Evolutionary conservation across 2,113 vertebrate genomes (phyloP).

Genomic region (Bambusicola thoracicus): DNA sequence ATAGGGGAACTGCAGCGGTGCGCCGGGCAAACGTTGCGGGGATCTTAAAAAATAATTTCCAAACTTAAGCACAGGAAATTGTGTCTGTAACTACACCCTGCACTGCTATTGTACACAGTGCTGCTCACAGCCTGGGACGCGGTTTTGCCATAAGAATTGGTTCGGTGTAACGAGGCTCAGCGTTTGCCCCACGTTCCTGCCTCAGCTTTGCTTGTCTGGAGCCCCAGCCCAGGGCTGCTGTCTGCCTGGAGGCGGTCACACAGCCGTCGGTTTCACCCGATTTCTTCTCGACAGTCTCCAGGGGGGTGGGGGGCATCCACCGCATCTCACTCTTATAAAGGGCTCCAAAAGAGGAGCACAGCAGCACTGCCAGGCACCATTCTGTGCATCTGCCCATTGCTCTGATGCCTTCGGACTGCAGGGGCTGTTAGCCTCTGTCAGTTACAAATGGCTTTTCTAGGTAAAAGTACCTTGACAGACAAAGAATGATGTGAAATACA

Average conservation of each 20-base stretch:
- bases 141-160: constrained; percentile 52
- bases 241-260: background rate
- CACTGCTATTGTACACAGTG: constrained; percentile 52
- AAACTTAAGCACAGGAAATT: constrained; percentile 65
- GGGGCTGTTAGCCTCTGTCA: background rate
- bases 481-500: background rate
- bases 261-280: background rate
- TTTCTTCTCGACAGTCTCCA: background rate
- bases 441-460: background rate
- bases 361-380: background rate
- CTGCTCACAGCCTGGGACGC: constrained; percentile 22
- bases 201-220: background rate
- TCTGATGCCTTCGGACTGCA: background rate
- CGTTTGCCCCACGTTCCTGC: background rate
- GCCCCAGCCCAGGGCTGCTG: background rate
- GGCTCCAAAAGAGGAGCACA: background rate
- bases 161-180: constrained; percentile 36
- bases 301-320: no score
- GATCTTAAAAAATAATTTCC: constrained; percentile 61
- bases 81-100: constrained; percentile 61
- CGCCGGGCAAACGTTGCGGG: background rate
- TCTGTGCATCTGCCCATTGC: background rate
- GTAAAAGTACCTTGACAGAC: background rate
- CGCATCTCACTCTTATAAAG: background rate
- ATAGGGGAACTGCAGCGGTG: constrained; percentile 68